Conservation (phyloP, 2,888 invertebrate genomes). For the Bembecia ichneumoniformis region DNA sequence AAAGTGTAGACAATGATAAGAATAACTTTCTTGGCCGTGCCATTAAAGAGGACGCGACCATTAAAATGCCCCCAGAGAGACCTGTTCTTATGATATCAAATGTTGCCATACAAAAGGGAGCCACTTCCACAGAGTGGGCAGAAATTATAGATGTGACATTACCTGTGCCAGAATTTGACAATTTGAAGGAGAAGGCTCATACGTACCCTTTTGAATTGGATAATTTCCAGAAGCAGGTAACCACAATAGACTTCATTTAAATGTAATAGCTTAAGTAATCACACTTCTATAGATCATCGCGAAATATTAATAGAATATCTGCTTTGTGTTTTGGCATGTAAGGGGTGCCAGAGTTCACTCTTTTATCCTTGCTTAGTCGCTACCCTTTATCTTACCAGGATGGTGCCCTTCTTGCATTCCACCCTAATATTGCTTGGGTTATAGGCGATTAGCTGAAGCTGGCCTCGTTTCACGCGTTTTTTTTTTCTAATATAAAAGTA, state of each 20-base stretch:
- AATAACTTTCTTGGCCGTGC: conserved; percentile 54
- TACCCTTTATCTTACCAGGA: no score
- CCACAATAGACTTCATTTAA: background rate
- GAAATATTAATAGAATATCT: no score
- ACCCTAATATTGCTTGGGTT: no score
- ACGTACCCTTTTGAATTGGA: conserved; percentile 93
- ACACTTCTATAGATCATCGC: no score
- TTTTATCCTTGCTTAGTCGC: no score
- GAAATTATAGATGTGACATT: conserved; percentile 86
- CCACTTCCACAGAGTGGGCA: conserved; percentile 85
- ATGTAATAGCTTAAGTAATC: no score
- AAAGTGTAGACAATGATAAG: conserved; percentile 29
- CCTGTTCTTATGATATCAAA: conserved; percentile 80
- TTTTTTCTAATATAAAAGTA: no score
- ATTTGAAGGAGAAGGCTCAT: conserved; percentile 87
- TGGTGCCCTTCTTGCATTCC: no score
- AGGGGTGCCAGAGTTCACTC: no score
- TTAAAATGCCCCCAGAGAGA: conserved; percentile 52
- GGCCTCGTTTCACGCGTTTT: no score
- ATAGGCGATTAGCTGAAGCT: no score
- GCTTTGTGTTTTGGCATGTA: no score
- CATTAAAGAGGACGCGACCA: conserved; percentile 44
- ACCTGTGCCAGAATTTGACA: conserved; percentile 85
- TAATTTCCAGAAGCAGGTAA: conserved; percentile 93
- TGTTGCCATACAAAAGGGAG: conserved; percentile 43